Conservation (phyloP, 2,113 vertebrate species). For the Neoarius graeffei region DNA sequence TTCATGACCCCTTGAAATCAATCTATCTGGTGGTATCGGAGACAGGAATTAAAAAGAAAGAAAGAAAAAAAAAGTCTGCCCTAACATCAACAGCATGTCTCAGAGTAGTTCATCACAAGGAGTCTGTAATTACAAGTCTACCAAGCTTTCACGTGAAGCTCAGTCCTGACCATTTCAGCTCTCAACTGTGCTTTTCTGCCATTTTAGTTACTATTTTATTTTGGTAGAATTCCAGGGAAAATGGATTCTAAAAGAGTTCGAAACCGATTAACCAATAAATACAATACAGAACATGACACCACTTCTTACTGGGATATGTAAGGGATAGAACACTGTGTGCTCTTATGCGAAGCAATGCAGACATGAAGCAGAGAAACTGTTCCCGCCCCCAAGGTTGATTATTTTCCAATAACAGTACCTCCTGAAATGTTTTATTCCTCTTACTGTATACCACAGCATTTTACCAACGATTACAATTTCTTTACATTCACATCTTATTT, state of each 20-base stretch:
- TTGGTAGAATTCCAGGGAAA: no score
- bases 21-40: constrained; percentile 16
- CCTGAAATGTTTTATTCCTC: background rate
- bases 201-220: background rate
- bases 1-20: constrained; percentile 12
- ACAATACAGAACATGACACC: background rate
- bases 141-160: background rate
- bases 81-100: constrained; percentile 2
- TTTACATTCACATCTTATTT: no score
- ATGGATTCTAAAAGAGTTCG: background rate
- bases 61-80: background rate
- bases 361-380: background rate
- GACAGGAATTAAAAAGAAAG: constrained; percentile 13
- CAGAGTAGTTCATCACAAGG: background rate
- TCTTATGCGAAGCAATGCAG: background rate
- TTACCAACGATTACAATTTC: background rate
- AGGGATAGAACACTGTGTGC: background rate
- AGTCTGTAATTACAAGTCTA: constrained; percentile 29
- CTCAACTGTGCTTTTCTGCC: background rate
- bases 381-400: background rate
- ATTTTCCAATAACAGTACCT: background rate
- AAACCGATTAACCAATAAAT: background rate
- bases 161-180: background rate
- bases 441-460: background rate
- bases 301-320: background rate